Evolutionary conservation across 2,797 vertebrate species (phyloP), one percentile per base, ranked within the genome.

Genomic region (Hipposideros larvatus): DNA sequence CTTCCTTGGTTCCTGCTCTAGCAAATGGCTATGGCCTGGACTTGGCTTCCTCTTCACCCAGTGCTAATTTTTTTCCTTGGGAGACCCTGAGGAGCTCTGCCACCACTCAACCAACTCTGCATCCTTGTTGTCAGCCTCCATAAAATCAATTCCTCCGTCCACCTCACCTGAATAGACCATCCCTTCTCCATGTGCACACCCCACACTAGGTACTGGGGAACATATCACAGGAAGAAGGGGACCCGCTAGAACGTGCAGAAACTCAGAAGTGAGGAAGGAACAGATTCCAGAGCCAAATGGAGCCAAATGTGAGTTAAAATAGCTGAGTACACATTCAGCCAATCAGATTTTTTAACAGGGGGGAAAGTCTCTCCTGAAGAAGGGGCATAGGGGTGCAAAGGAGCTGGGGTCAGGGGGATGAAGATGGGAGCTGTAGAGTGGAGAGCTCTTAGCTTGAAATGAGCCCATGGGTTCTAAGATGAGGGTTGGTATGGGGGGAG

Each of bases 1-100:
- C 28, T 65, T 70, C 31, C 46, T 92, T 77, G 79, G 66, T 74
- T 94, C 78, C 24, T 37, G 28, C 31, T 87, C 68, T 71, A 93
- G 79, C 3, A 0, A 65, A 92, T 43, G 70, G 28, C 65, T 68
- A 37, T 85, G 94, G 61, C 48, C 92, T 82, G 70, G 24, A 74
- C 21, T 43, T 95, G 65, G 22, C 75, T 83, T 55, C 82, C 26
- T 63, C 63, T 73, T 87, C 43, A 65, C 6, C 19, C 11, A 19
- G 28, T 18, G 31, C 41, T 41, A 51, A 10, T 18, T 66, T 77
- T 37, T 74, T 4, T 21, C 24, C 28, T 18, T 31, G n/a, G 59
- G 15, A 75, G 13, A 78, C n/a, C 94, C 73, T 16, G 24, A 34
- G 31, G 21, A 75, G 15, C 37, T 48, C 63, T 22, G 28, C 31